A percentile compares a stretch with the other conserved stretches of the same genome.
Evolutionary conservation across 2,113 vertebrate genomes (phyloP).

Genomic region (Sprattus sprattus): DNA sequence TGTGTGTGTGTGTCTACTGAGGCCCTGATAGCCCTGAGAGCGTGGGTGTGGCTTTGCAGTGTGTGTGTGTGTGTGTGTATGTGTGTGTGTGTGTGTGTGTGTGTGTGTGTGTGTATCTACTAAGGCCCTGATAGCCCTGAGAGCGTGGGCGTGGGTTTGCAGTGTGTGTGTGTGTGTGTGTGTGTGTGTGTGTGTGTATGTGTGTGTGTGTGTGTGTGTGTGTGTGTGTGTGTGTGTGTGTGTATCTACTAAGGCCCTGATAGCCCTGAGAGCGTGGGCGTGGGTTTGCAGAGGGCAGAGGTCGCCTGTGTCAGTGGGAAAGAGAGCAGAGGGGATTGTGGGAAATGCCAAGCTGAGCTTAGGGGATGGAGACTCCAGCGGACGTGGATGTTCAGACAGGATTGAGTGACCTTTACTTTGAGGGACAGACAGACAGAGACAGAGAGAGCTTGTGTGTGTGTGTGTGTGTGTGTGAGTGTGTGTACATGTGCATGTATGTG

Average conservation of each 20-base stretch:
- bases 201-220: no score
- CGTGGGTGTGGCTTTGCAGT: no score
- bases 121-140: no score
- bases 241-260: no score
- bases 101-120: neutral
- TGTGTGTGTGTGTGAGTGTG: conserved; percentile 11
- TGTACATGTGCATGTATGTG: neutral
- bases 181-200: no score
- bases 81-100: no score
- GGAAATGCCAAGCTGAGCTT: neutral
- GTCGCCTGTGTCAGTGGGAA: neutral
- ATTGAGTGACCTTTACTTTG: neutral
- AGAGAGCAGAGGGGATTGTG: neutral
- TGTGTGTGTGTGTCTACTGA: neutral
- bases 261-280: no score
- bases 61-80: no score
- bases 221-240: neutral
- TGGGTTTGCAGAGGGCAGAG: no score
- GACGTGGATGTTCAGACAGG: neutral
- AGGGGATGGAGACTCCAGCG: neutral
- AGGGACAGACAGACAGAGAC: neutral
- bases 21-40: no score
- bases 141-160: no score
- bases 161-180: no score
- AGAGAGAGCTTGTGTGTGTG: neutral